Conservation (phyloP, 1,140 invertebrate genomes). For the Pemphigus obesinymphae region DNA sequence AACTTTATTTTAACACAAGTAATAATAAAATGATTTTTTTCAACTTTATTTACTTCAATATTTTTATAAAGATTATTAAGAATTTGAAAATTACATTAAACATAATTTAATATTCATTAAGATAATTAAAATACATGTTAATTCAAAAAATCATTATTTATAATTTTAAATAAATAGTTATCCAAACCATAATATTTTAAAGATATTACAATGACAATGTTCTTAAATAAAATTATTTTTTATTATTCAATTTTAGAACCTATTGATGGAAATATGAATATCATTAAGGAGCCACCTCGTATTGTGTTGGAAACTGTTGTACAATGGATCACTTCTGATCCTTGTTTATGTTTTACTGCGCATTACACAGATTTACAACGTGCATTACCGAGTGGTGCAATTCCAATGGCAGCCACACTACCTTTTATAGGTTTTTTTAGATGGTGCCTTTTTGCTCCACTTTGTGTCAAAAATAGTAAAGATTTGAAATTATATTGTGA, state of each 20-base stretch:
- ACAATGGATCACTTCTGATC: constrained; percentile 23
- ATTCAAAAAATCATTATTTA: too few relatives aligned
- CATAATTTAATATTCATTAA: too few relatives aligned
- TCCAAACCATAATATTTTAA: not conserved
- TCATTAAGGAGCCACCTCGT: constrained; percentile 52
- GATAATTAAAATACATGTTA: too few relatives aligned
- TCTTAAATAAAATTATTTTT: not conserved
- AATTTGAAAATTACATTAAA: too few relatives aligned
- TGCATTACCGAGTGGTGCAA: constrained; percentile 66
- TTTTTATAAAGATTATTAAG: too few relatives aligned
- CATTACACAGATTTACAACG: constrained; percentile 60
- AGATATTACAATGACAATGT: not conserved
- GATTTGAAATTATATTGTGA: constrained; percentile 56
- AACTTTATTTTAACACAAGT: constrained; percentile 59
- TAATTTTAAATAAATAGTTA: not conserved
- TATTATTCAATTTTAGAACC: constrained; percentile 20
- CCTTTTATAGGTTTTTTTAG: constrained; percentile 66
- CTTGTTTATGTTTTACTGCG: constrained; percentile 63
- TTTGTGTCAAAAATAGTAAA: constrained; percentile 52
- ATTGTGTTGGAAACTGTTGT: constrained; percentile 55
- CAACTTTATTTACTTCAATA: too few relatives aligned
- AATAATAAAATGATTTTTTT: not conserved
- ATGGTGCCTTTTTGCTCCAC: constrained; percentile 64
- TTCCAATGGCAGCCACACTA: constrained; percentile 76
- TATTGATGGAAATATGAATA: not conserved